phyloP scores from a whole-genome alignment of 2,888 invertebrate species.

The Thysanoteuthis rhombus region DNA sequence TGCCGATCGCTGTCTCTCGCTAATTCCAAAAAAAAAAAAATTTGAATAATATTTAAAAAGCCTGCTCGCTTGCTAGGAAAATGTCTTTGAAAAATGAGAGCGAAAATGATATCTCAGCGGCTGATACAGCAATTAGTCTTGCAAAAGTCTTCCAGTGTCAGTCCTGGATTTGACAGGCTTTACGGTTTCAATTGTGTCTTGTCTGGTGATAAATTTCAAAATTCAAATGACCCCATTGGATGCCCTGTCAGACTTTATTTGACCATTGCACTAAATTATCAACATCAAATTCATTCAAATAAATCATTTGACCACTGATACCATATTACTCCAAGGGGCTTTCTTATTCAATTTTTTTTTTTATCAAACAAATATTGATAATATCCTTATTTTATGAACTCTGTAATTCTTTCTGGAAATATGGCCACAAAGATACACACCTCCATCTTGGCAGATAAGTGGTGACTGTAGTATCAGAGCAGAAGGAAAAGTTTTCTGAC shows the following conservation, averaged over 20 bases:
- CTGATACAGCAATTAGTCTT: conserved; percentile 15
- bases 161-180: background rate
- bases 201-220: conserved; percentile 13
- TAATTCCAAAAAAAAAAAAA: background rate
- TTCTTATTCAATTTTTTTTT: too few species aligned
- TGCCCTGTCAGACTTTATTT: background rate
- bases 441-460: too few species aligned
- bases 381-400: too few species aligned
- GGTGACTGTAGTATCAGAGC: too few species aligned
- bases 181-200: background rate
- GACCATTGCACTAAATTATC: too few species aligned
- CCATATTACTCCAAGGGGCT: too few species aligned
- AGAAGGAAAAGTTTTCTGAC: too few species aligned
- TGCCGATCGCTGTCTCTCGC: conserved; percentile 17
- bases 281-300: too few species aligned
- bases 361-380: too few species aligned
- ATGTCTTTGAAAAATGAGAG: background rate
- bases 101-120: background rate
- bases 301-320: too few species aligned
- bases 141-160: background rate
- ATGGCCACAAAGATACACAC: too few species aligned
- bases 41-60: background rate
- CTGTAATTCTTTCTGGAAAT: too few species aligned
- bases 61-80: conserved; percentile 27
- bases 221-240: background rate